Evolutionary conservation across 2,888 invertebrate species (phyloP), one percentile per base, ranked within the genome.

Genomic region (Pollenia griseotomentosa): DNA sequence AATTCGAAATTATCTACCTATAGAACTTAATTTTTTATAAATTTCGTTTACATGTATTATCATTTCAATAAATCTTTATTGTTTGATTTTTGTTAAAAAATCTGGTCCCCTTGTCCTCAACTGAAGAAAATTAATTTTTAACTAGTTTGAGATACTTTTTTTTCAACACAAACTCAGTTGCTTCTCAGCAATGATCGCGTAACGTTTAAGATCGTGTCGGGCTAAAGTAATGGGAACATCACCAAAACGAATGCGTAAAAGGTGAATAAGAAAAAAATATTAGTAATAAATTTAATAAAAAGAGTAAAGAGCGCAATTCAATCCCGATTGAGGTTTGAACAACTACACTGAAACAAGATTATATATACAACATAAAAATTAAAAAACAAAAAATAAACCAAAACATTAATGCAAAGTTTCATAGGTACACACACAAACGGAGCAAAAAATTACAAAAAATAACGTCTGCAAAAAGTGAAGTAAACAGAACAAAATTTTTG

Each of bases 151-250:
- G 73, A 81, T 65, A 73, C 73, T 71, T 68, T 23, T 33, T 33
- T 51, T 61, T 12, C 42, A 46, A 63, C 44, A 59, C 51, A 68
- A 80, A 73, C 71, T 85, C 81, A 85, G 85, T 85, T 81, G 77
- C 65, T 71, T 33, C 71, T 81, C 81, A 81, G 85, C 81, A 53
- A 71, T 85, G 81, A 77, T 73, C 71, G 81, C 59, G 77, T 65
- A 70, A 77, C 46, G 75, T 83, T 70, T 44, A 53, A 46, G 61
- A 77, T 66, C 46, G 75, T 70, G 83, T 55, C 61, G 77, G 42
- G 57, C 23, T 70, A 44, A 19, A 19, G 16, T 55, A 70, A 63
- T 70, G 77, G 77, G 70, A 77, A 61, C 48, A 75, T 40, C 14
- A 59, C 33, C 40, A 42, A 33, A 63, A 57, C 55, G 44, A 70